Percentiles rank a stretch among this genome's conserved stretches.
phyloP scores from a whole-genome alignment of 2,797 vertebrate genomes.

The Oophaga sylvatica region DNA sequence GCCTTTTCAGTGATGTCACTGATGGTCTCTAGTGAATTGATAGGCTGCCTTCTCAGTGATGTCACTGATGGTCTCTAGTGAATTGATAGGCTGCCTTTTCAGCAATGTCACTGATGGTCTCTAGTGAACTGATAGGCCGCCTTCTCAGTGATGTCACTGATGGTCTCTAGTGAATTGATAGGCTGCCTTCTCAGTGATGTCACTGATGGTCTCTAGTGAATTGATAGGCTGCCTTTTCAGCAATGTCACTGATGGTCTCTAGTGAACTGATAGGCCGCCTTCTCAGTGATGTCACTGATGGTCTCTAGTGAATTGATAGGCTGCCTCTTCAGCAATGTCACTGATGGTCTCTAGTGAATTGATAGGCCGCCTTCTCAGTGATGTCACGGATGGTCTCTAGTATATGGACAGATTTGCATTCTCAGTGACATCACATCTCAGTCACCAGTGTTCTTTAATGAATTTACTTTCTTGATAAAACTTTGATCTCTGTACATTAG shows the following conservation, averaged over 20 bases:
- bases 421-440: background rate
- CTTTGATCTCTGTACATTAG: too few species aligned
- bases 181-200: constrained; percentile 4
- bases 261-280: constrained; percentile 1
- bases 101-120: background rate
- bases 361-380: constrained; percentile 3
- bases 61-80: background rate
- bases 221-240: background rate
- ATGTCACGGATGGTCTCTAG: background rate
- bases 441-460: too few species aligned
- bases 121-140: constrained; percentile 2
- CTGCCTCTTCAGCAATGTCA: background rate
- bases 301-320: constrained; percentile 13
- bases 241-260: background rate
- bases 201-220: background rate
- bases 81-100: background rate
- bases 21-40: background rate
- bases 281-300: background rate
- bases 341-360: background rate
- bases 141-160: background rate
- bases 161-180: constrained; percentile 1
- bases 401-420: background rate
- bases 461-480: too few species aligned
- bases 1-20: background rate
- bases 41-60: background rate